Base-by-base conservation (phyloP, 2,797 vertebrate genomes). In the Antrozous pallidus region DNA sequence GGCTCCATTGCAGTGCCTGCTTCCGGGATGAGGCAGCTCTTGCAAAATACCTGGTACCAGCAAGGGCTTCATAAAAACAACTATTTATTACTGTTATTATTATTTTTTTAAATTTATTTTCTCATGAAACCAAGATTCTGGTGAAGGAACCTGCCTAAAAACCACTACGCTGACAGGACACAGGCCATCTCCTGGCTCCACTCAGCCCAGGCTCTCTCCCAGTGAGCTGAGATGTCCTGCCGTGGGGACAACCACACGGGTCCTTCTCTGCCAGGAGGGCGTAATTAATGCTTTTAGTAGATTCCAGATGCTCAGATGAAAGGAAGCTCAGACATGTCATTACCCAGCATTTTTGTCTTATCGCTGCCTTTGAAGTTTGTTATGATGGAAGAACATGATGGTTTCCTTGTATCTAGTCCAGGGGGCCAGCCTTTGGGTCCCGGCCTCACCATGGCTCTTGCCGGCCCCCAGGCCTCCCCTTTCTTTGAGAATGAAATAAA, bases 351-450 rank as follows among this genome's bases (percentile, higher is more conserved):
- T 71, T 91, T 73, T 45, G 49, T 84, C 93, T 96, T 97, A 95
- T 96, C 91, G 0, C 45, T 71, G 61, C 36, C 77, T 97, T 91
- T 97, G 95, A 97, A 95, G 94, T 79, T 94, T 93, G 67, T 95
- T 97, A 90, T 95, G 86, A 88, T 95, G 94, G 81, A 47, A 77
- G 84, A 70, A 70, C 63, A 8, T 18, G 56, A 49, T 42, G 70
- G 67, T 63, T 92, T 88, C 79, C 74, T 38, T n/a, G 42, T 7
- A 11, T 88, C 85, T 75, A 63, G 49, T 26, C 73, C 0, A 2
- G 3, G 33, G 73, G 83, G 42, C 58, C 49, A 69, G 17, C 24
- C 17, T 47, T n/a, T 74, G 49, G 38, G 47, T 9, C 40, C 18
- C 42, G 3, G 12, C 17, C 75, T 63, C 5, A 1, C 67, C 45